Evolutionary conservation across 1,140 invertebrate species (phyloP), one percentile per base, ranked within the genome.

Genomic region (Maniola jurtina): DNA sequence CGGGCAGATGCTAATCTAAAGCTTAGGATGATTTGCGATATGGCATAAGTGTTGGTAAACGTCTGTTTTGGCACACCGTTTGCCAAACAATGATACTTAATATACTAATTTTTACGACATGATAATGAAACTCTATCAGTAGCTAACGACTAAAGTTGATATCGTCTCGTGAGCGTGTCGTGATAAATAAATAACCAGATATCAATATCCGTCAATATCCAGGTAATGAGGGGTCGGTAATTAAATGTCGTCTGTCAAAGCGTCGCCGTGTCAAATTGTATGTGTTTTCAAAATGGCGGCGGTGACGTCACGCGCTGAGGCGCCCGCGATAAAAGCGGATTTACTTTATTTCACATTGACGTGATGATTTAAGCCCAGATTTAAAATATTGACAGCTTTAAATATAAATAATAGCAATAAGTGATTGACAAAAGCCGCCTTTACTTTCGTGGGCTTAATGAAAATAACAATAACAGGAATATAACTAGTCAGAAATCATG

Each of bases 211-310:
- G 78, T 81, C 78, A 80, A 84, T 87, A 82, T 74, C 65, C 79
- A 89, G 86, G 84, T 89, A 89, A 89, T 89, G 86, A 89, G 84
- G 80, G 83, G 77, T 82, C 83, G 82, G 75, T 89, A 89, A 89
- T 89, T 89, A 87, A 89, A 87, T 86, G 86, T 87, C 86, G 76
- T 83, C 83, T 86, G 84, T 88, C 86, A 85, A 81, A 86, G 71
- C 77, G 76, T 79, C 75, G 75, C 70, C 82, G 68, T 79, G 83
- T 89, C 84, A 89, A 80, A 86, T 84, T 87, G 81, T 83, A 75
- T 76, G 61, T 70, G 76, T 72, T 68, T 75, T 70, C 77, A 85
- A 85, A 83, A 87, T 85, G 71, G 69, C 70, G 57, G 66, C 66
- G 66, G 59, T 67, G 75, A 72, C 73, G 66, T 67, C 67, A 61